Evolutionary conservation across 2,797 vertebrate genomes (phyloP).

Genomic region (Semotilus atromaculatus): DNA sequence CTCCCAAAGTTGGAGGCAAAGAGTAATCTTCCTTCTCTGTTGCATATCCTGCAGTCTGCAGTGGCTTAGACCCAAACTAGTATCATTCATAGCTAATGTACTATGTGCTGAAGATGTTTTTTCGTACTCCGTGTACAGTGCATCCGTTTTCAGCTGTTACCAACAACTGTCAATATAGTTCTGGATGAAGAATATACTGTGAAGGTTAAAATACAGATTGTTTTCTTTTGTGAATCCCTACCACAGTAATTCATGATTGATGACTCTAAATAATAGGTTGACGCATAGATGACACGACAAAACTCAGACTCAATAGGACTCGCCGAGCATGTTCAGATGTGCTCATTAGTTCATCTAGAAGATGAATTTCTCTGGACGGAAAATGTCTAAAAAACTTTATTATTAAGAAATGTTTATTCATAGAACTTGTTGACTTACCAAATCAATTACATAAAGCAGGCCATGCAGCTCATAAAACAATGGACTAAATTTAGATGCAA

Average conservation of each 20-base stretch:
- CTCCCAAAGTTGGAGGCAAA: constrained; percentile 24
- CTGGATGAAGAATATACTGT: not conserved
- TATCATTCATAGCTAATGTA: constrained; percentile 28
- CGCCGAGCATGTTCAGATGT: not conserved
- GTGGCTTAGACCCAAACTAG: not conserved
- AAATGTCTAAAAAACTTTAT: constrained; percentile 30
- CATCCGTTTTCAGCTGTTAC: constrained; percentile 14
- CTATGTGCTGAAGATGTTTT: constrained; percentile 5
- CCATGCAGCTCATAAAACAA: constrained; percentile 19
- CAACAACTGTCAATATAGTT: constrained; percentile 21
- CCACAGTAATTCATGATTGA: constrained; percentile 15
- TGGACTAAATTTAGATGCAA: constrained; percentile 23
- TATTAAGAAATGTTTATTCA: constrained; percentile 45
- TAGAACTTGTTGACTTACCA: constrained; percentile 35
- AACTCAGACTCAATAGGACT: constrained; percentile 8
- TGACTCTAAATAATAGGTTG: constrained; percentile 26
- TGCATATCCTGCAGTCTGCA: constrained; percentile 9
- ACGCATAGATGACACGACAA: not conserved
- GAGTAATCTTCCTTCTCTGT: constrained; percentile 32
- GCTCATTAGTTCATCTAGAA: constrained; percentile 36
- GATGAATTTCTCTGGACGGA: constrained; percentile 18
- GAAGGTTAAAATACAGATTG: not conserved
- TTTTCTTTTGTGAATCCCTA: not conserved
- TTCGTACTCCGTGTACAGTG: constrained; percentile 14
- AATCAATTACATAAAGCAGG: constrained; percentile 46